Evolutionary conservation across 2,888 invertebrate genomes (phyloP).

Genomic region (Chaetogeoica ovagalla): DNA sequence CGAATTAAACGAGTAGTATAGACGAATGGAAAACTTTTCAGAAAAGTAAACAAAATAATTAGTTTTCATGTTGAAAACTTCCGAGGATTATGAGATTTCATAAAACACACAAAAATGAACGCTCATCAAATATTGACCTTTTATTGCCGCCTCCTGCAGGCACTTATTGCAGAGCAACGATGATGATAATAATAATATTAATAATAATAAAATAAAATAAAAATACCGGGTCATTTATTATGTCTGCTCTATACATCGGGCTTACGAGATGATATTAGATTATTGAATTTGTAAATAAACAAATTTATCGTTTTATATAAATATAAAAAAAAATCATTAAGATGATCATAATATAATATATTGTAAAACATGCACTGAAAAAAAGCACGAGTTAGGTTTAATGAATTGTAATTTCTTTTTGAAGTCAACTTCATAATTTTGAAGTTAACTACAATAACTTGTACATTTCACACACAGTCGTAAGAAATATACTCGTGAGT

Average conservation of each 20-base stretch:
- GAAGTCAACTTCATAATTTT: no score
- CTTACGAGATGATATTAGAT: not conserved
- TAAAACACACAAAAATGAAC: slow-evolving; percentile 20
- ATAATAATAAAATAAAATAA: no score
- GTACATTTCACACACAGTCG: no score
- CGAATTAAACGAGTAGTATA: slow-evolving; percentile 24
- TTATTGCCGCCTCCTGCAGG: not conserved
- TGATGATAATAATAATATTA: no score
- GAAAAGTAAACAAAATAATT: slow-evolving; percentile 33
- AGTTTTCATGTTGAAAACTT: slow-evolving; percentile 11
- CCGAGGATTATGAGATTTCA: not conserved
- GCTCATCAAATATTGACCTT: slow-evolving; percentile 21
- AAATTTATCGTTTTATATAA: no score
- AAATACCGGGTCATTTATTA: not conserved
- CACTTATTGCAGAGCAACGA: slow-evolving; percentile 1
- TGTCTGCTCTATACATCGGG: not conserved
- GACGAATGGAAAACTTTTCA: slow-evolving; percentile 7
- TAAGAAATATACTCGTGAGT: no score
- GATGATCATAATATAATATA: no score
- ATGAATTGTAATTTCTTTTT: no score
- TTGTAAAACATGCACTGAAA: no score
- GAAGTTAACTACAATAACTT: no score
- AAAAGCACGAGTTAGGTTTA: no score
- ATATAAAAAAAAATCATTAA: no score
- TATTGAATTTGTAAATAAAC: not conserved